Base-by-base conservation (phyloP, 2,113 vertebrate species). In the Colossoma macropomum region DNA sequence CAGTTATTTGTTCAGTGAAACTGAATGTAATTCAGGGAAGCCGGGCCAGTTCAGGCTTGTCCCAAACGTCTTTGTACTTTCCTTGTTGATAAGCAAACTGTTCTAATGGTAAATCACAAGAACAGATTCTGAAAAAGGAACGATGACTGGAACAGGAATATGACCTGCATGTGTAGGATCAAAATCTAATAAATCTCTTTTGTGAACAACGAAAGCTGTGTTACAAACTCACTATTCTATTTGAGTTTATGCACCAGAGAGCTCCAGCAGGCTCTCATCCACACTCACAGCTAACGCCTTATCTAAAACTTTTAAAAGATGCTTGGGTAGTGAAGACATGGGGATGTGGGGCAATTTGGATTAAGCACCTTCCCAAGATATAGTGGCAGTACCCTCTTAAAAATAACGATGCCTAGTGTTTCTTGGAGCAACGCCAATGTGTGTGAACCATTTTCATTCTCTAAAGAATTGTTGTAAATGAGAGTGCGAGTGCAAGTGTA, bases 1-100 rank as follows among this genome's bases (percentile, higher is more conserved):
- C 21, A 28, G 38, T 56, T 86, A 80, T 77, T 76, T 59, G 59
- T 63, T 62, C n/a, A 62, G 41, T n/a, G 63, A 59, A 69, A 75
- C 50, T 12, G 3, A 78, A 15, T 32, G 75, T 41, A 76, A 83
- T 82, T 60, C 72, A 56, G 68, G 54, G 72, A 79, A 81, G 71
- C 41, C 48, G 27, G 87, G 80, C 88, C 50, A 82, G 92, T 89
- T 87, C 71, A 83, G 87, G 79, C 90, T 27, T 92, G 92, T 91
- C 88, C 25, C 13, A 50, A 60, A 15, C 27, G 30, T 86, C 60
- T 68, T 28, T 77, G 28, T 66, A 84, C 71, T 62, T 28, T 62
- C n/a, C 32, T 54, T 85, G 82, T 86, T 38, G 80, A 82, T 81
- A 76, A 80, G 30, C 74, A 84, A 83, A 86, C 79, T 75, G 10